A percentile compares a stretch with the other conserved stretches of the same genome.
phyloP scores from a whole-genome alignment of 2,797 vertebrate genomes.

The Serranus cabrilla region DNA sequence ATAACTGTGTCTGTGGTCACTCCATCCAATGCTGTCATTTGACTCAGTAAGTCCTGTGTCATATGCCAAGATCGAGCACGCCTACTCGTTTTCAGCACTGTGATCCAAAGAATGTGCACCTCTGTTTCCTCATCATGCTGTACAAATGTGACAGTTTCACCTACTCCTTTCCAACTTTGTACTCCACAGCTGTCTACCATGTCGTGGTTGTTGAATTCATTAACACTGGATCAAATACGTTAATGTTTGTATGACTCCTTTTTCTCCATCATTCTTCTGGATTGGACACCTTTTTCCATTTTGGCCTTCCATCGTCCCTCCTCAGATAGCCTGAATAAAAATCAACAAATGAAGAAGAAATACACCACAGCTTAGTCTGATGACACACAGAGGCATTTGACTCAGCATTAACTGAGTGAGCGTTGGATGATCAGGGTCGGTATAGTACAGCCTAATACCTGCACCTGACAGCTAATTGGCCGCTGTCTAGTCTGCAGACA shows the following conservation, averaged over 20 bases:
- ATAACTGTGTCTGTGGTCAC: conserved; percentile 43
- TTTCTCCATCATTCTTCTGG: conserved; percentile 41
- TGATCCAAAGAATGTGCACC: conserved; percentile 21
- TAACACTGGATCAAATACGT: background rate
- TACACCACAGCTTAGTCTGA: background rate
- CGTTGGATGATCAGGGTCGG: background rate
- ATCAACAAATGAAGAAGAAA: conserved; percentile 45
- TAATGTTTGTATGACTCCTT: conserved; percentile 37
- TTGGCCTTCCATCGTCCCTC: conserved; percentile 70
- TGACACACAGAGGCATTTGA: conserved; percentile 7
- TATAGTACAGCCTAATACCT: background rate
- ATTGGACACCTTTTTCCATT: conserved; percentile 42
- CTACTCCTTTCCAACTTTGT: conserved; percentile 11
- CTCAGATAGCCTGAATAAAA: conserved; percentile 65
- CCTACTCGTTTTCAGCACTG: conserved; percentile 27
- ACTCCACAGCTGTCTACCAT: conserved; percentile 2
- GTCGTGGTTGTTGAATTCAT: conserved; percentile 18
- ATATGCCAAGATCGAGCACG: conserved; percentile 26
- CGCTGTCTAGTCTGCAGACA: background rate
- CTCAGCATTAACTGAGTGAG: no score
- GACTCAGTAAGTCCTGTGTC: conserved; percentile 42
- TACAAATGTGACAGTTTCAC: background rate
- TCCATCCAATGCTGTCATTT: conserved; percentile 20
- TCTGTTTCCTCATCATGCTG: conserved; percentile 36
- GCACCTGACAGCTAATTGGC: conserved; percentile 1